These are phyloP conservation scores for Holcopasites calliopsidis DNA, from an alignment of 1,140 invertebrate species.

Conservation along the genomic window DNA sequence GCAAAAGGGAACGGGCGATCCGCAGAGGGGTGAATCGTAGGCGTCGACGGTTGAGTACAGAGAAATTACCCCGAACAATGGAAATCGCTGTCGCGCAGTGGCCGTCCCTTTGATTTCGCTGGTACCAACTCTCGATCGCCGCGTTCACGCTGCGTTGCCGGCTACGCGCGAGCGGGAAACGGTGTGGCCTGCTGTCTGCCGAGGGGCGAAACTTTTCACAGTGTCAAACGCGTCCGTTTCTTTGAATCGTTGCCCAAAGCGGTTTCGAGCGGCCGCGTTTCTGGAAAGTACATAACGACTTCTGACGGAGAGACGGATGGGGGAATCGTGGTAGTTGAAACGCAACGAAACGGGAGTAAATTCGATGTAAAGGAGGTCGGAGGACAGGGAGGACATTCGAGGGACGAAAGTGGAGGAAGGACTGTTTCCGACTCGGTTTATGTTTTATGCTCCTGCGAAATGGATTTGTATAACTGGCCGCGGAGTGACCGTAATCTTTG, in stretches of 20 bases:
- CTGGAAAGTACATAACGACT: not conserved
- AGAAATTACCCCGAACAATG: constrained; percentile 60
- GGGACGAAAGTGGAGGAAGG: not conserved
- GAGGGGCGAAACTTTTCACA: constrained; percentile 44
- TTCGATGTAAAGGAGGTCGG: too few species aligned
- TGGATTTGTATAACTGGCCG: not conserved
- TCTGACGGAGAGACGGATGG: too few species aligned
- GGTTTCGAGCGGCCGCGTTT: constrained; percentile 4
- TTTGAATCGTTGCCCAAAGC: constrained; percentile 34
- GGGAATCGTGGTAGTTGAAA: too few species aligned
- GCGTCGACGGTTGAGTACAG: constrained; percentile 46
- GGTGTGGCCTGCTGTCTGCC: too few species aligned
- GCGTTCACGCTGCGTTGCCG: constrained; percentile 5
- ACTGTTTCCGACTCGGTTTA: not conserved
- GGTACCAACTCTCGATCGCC: constrained; percentile 13
- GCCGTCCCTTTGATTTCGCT: constrained; percentile 51
- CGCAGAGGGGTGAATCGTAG: not conserved
- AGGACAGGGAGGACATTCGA: too few species aligned
- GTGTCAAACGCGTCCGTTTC: constrained; percentile 31
- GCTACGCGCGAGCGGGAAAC: too few species aligned
- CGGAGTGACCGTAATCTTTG: not conserved
- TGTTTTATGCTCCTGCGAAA: not conserved
- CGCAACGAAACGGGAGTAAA: too few species aligned
- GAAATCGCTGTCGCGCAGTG: constrained; percentile 39
- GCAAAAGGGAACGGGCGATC: too few species aligned